These are phyloP conservation scores for Cyphomyrus discorhynchus DNA, from an alignment of 2,113 vertebrate genomes.

Conservation along the genomic window DNA sequence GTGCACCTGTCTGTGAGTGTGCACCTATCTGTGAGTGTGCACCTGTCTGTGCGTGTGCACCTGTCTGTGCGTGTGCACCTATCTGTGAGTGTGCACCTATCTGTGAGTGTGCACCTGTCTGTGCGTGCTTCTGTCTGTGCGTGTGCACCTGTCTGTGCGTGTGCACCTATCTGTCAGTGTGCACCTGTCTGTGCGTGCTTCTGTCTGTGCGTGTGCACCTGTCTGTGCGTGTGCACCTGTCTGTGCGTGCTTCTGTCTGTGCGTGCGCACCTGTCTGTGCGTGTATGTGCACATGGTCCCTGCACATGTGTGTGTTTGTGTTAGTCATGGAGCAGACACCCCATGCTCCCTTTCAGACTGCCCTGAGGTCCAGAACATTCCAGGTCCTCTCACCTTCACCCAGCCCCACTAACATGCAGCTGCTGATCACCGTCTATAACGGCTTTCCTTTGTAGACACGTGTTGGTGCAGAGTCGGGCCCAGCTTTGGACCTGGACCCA, in stretches of 20 bases:
- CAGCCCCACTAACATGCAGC: neutral
- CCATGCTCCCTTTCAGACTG: neutral
- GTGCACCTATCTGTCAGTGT: too few relatives aligned
- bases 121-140: neutral
- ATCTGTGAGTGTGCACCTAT: too few relatives aligned
- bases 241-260: neutral
- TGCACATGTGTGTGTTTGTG: neutral
- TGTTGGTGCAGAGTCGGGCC: neutral
- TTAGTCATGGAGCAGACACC: slow-evolving; percentile 44
- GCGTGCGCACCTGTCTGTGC: too few relatives aligned
- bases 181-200: neutral
- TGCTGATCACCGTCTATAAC: neutral
- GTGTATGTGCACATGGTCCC: neutral
- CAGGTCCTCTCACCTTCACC: neutral
- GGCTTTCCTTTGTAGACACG: neutral
- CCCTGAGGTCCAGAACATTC: neutral
- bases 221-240: too few relatives aligned
- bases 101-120: neutral
- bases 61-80: neutral
- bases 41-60: neutral
- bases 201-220: too few relatives aligned
- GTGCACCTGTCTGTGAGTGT: too few relatives aligned
- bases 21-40: too few relatives aligned
- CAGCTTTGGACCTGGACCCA: neutral
- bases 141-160: too few relatives aligned